Evolutionary conservation across 2,113 vertebrate genomes (phyloP), one percentile per base, ranked within the genome.

Genomic region (Hippocampus guttulatus): DNA sequence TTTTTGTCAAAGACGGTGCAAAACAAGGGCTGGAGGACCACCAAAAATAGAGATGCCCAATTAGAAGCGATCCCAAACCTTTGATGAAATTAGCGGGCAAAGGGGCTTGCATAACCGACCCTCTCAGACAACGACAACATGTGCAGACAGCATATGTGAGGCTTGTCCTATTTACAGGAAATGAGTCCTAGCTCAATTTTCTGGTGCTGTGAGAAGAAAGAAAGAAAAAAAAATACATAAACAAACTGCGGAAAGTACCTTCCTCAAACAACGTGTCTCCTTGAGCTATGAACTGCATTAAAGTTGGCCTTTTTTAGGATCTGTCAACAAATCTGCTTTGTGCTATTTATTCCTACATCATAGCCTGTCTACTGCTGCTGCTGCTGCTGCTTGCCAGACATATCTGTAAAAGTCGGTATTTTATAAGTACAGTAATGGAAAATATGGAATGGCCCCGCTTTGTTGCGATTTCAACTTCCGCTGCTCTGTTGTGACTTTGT

Each of bases 41-140:
- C 87, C 87, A 88, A 86, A 89, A 91, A 90, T 89, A 89, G 88
- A 89, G 87, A 88, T 55, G 84, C 82, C 87, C 88, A 91, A 88
- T 89, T 91, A 90, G 76, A 89, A 84, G 55, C 86, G 79, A 81
- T 89, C 86, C 87, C 83, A 83, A 83, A 86, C 86, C 88, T 91
- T 91, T 90, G 90, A 91, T 90, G 88, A 88, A 88, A 90, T 90
- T 88, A 89, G 87, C 84, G 66, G 75, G 80, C 85, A 90, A 90
- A 16, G 79, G 81, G 79, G 81, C 83, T 89, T 90, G 85, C 89
- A 52, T 90, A 91, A 91, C 88, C 78, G 75, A 82, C 81, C 78
- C 80, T 81, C 82, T 67, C 61, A 60, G 73, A 82, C 72, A 81
- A 77, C 21, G 76, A 83, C 78, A 75, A 83, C 88, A 87, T 83